These are phyloP conservation scores for Smutsia gigantea DNA, from an alignment of 2,797 vertebrate genomes.

Conservation along the genomic window DNA sequence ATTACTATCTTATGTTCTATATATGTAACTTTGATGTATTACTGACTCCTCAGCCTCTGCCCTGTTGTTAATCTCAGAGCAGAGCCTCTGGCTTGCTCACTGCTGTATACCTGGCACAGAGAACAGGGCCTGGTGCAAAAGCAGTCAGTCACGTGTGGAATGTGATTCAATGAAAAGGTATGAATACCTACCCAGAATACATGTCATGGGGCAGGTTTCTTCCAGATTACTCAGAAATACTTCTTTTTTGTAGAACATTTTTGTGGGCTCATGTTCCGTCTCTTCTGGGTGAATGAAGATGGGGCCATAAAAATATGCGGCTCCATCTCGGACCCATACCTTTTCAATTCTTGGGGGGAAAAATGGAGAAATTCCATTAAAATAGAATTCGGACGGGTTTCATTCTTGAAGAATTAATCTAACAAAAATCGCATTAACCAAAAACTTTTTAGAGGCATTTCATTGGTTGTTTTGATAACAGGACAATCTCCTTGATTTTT, in stretches of 20 bases:
- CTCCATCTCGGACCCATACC: slow-evolving; percentile 98
- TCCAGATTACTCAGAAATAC: slow-evolving; percentile 98
- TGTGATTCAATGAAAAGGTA: slow-evolving; percentile 38
- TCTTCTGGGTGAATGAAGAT: slow-evolving; percentile 99
- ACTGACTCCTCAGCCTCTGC: not conserved
- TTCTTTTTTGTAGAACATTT: slow-evolving; percentile 99
- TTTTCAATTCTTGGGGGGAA: slow-evolving; percentile 93
- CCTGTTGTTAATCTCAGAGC: not conserved
- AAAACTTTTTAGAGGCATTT: slow-evolving; percentile 50
- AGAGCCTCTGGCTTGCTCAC: slow-evolving; percentile 1
- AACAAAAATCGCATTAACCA: slow-evolving; percentile 36
- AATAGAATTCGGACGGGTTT: slow-evolving; percentile 29
- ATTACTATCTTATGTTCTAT: not conserved
- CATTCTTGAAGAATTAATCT: slow-evolving; percentile 50
- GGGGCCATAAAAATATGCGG: slow-evolving; percentile 97
- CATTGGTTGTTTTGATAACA: not conserved
- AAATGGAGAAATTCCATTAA: slow-evolving; percentile 63
- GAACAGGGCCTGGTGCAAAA: not conserved
- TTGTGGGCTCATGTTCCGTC: slow-evolving; percentile 98
- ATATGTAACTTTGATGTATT: not conserved
- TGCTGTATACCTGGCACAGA: not conserved
- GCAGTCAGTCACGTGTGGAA: not conserved
- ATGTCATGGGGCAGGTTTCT: slow-evolving; percentile 97
- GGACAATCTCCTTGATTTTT: not conserved
- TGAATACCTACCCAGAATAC: slow-evolving; percentile 92